Evolutionary conservation across 2,797 vertebrate genomes (phyloP), one percentile per base, ranked within the genome.

Genomic region (Brotogeris chrysoptera): DNA sequence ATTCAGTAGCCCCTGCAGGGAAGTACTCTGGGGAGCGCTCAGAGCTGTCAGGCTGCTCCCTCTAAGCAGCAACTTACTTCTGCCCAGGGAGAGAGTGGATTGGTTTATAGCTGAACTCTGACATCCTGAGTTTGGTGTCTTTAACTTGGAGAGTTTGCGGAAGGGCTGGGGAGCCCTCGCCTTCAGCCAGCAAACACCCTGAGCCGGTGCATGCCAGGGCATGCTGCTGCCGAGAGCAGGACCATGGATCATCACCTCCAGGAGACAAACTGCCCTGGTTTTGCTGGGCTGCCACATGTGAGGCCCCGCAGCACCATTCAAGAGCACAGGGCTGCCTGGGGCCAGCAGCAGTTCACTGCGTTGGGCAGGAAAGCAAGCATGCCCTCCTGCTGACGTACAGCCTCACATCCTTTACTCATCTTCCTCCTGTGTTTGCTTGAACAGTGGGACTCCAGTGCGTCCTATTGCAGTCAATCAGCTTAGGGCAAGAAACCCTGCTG

Each of bases 121-220:
- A 8, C 30, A 11, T 13, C 15, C 50, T 21, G 32, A 12, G 32
- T 36, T 43, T 32, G 30, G n/a, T 3, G 3, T 3, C 4, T 50
- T 71, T 21, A 18, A 68, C 34, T 32, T 28, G 43, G 12, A 64
- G 36, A 17, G 25, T 11, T 34, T 43, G 43, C 7, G 27, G 59
- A n/a, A 64, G 50, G 43, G 59, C 49, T 72, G 85, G 36, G 49
- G 25, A 71, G 59, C 32, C 49, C 49, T 17, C 0, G 6, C 30
- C 69, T 46, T 69, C 28, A 4, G 5, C 5, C 25, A 32, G 43
- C 36, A 43, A 23, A n/a, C 11, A 4, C 38, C 68, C 68, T 3
- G 4, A 0, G 1, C 59, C 12, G 2, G 20, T 11, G 64, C 28
- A 0, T 63, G 65, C 65, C 10, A 1, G 32, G 63, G 34, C 3